Base-by-base conservation (phyloP, 2,797 vertebrate genomes). In the Hemitrygon akajei region DNA sequence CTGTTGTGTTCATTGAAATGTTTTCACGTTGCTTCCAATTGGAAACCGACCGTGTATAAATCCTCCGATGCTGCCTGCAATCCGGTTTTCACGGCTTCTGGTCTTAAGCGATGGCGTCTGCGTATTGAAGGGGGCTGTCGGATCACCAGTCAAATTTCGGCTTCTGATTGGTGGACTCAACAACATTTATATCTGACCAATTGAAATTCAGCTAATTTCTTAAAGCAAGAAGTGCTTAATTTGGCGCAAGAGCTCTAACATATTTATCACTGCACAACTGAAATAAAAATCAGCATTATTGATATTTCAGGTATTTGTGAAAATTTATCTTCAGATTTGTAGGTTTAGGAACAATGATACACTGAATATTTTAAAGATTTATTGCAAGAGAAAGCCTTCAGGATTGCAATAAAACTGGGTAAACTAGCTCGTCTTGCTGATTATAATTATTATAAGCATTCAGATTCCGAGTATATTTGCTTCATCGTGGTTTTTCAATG, bases 121-220 rank as follows among this genome's bases (percentile, higher is more conserved):
- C 14, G 40, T 47, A 84, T 3, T 37, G 81, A 16, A 89, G 60
- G n/a, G 86, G 63, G 60, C n/a, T 34, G 86, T 91, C 60, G n/a
- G 86, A 91, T 91, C 86, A 20, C 86, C 60, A 63, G 27, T 91
- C 86, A 22, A 30, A 66, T 10, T 10, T 34, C 11, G 7, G 60
- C 58, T 66, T 37, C 86, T 91, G 60, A 91, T 91, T 91, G 63
- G 86, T 30, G 14, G 30, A 3, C 3, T 47, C 20, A 16, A 1
- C 30, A 63, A 37, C 5, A 69, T 1, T 37, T 2, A 30, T 37
- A 69, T 69, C 63, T n/a, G 30, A 11, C 86, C 60, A 91, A 69
- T 91, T 14, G 66, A n/a, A 95, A 81, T 94, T 95, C 94, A 93
- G 20, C 37, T 22, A 30, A 91, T 22, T 91, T 66, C 86, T 91